These are phyloP conservation scores for Chymomyza costata DNA, from an alignment of 1,140 invertebrate species.

Conservation along the genomic window DNA sequence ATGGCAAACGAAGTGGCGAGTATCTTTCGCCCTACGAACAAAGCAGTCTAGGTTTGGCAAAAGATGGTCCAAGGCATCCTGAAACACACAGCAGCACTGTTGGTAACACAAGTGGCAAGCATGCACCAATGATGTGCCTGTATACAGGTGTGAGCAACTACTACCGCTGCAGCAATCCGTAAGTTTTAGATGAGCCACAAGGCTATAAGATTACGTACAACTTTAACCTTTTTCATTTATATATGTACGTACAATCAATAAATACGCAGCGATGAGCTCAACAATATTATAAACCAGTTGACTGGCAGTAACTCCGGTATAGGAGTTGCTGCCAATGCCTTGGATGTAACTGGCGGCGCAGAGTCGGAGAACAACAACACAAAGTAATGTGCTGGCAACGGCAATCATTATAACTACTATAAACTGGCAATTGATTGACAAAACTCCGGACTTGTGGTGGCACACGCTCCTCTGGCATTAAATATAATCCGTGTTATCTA, in stretches of 20 bases:
- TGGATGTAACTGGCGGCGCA: constrained; percentile 8
- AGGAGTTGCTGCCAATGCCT: constrained; percentile 15
- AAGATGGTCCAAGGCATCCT: constrained; percentile 1
- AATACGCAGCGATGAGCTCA: constrained; percentile 26
- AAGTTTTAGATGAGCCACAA: constrained; percentile 16
- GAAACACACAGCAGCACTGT: constrained; percentile 9
- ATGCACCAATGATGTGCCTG: constrained; percentile 40
- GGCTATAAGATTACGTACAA: background rate
- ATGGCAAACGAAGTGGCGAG: constrained; percentile 62
- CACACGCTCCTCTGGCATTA: constrained; percentile 29
- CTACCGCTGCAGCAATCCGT: constrained; percentile 57
- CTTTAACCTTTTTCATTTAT: background rate
- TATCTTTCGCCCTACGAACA: constrained; percentile 48
- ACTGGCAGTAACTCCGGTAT: background rate
- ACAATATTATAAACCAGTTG: constrained; percentile 20
- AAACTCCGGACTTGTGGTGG: constrained; percentile 22
- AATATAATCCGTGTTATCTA: constrained; percentile 29
- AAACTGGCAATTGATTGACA: constrained; percentile 36
- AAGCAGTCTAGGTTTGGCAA: constrained; percentile 22
- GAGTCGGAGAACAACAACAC: too few species aligned
- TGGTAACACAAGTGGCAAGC: constrained; percentile 4
- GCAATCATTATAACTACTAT: too few species aligned
- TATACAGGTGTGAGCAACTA: constrained; percentile 59
- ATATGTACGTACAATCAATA: too few species aligned
- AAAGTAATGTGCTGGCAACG: too few species aligned